These are phyloP conservation scores for Falco novaeseelandiae DNA, from an alignment of 2,797 vertebrate genomes.

Conservation along the genomic window DNA sequence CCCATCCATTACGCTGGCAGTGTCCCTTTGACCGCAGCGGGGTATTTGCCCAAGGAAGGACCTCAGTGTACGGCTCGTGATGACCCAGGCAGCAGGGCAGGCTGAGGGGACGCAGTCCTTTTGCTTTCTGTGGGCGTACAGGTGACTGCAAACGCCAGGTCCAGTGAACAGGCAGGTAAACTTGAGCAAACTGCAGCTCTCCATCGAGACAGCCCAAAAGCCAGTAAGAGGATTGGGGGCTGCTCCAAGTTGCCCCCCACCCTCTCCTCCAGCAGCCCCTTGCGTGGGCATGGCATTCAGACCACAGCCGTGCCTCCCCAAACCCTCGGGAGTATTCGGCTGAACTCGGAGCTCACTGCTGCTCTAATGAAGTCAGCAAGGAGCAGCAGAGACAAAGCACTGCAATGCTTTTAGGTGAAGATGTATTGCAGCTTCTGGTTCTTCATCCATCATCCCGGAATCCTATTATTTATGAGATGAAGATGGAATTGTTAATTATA, in stretches of 20 bases:
- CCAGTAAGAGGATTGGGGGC: not conserved
- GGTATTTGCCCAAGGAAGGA: not conserved
- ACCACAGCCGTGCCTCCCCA: not conserved
- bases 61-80: not conserved
- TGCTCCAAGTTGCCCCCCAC: not conserved
- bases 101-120: not conserved
- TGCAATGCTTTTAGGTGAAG: not conserved
- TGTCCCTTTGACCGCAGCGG: not conserved
- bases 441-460: not conserved
- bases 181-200: not conserved
- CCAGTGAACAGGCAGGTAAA: not conserved
- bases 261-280: not conserved
- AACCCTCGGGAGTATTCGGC: not conserved
- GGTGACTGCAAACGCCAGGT: fast-evolving
- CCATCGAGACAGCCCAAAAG: not conserved
- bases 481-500: not conserved
- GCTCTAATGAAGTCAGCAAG: not conserved
- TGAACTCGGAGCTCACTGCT: not conserved
- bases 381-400: not conserved
- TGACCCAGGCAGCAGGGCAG: not conserved
- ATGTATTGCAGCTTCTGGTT: not conserved
- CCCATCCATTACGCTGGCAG: not conserved
- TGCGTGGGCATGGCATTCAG: not conserved
- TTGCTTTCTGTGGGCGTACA: fast-evolving
- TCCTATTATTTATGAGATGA: not conserved